These are phyloP conservation scores for Cydia strobilella DNA, from an alignment of 1,140 invertebrate genomes.

Conservation along the genomic window DNA sequence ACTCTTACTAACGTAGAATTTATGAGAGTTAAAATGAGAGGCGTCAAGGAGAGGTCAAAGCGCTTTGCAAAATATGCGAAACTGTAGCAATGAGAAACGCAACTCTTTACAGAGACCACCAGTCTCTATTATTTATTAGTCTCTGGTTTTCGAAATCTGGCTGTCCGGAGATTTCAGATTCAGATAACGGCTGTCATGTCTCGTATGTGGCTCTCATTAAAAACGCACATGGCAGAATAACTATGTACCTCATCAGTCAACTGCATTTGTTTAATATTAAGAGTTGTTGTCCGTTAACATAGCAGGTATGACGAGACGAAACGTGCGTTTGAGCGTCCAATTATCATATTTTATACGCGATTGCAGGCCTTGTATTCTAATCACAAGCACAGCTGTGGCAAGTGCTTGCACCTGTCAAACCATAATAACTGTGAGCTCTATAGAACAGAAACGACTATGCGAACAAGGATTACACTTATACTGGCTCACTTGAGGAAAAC, in stretches of 20 bases:
- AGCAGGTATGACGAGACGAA: conserved; percentile 42
- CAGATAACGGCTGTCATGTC: conserved; percentile 17
- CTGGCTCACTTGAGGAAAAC: background rate
- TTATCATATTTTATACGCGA: conserved; percentile 75
- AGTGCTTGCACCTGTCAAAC: background rate
- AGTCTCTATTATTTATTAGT: background rate
- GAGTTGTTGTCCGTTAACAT: conserved; percentile 20
- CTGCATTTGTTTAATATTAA: conserved; percentile 18
- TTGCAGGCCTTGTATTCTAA: conserved; percentile 51
- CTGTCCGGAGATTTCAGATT: conserved; percentile 15
- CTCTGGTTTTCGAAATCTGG: conserved; percentile 14
- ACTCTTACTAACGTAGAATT: too few relatives aligned
- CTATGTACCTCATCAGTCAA: conserved; percentile 29
- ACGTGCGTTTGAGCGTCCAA: conserved; percentile 61
- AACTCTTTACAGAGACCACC: background rate
- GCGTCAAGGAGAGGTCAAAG: too few relatives aligned
- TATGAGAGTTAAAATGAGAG: too few relatives aligned
- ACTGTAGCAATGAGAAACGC: background rate
- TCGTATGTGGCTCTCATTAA: conserved; percentile 10
- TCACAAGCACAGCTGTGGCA: background rate
- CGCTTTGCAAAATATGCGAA: too few relatives aligned
- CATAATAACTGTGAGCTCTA: background rate
- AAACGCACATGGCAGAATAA: conserved; percentile 20
- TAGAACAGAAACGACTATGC: background rate
- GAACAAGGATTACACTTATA: background rate